Conservation (phyloP, 35 echinoderm and acorn worm genomes). For the Apostichopus californicus region DNA sequence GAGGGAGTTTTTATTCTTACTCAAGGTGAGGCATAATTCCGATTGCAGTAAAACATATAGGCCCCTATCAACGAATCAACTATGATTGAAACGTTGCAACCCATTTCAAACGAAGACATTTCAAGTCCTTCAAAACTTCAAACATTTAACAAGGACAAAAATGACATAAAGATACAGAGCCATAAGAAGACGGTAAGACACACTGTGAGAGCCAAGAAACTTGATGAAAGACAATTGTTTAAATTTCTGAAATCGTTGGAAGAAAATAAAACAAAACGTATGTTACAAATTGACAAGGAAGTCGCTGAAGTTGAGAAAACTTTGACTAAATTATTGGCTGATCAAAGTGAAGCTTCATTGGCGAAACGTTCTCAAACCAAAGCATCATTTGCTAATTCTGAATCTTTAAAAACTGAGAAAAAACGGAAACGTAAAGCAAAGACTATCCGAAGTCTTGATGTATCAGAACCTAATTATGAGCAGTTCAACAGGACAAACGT, state of each 20-base stretch:
- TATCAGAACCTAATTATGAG: background rate
- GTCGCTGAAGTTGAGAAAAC: slow-evolving; percentile 73
- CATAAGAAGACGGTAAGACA: slow-evolving; percentile 83
- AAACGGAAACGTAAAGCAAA: slow-evolving; percentile 11
- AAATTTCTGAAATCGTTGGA: slow-evolving; percentile 80
- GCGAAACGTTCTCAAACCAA: slow-evolving; percentile 27
- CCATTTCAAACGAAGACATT: background rate
- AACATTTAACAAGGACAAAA: background rate
- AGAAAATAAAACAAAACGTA: slow-evolving; percentile 62
- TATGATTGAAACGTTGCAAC: background rate
- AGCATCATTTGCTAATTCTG: background rate
- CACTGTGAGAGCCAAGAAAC: slow-evolving; percentile 81
- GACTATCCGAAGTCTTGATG: background rate
- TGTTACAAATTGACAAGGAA: slow-evolving; percentile 88
- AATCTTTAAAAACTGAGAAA: slow-evolving; percentile 22
- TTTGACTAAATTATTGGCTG: slow-evolving; percentile 64
- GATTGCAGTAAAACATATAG: no score
- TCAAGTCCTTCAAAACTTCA: background rate
- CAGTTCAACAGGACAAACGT: background rate
- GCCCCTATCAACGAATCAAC: background rate
- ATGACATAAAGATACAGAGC: slow-evolving; percentile 68
- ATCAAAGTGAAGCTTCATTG: slow-evolving; percentile 50
- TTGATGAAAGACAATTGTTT: slow-evolving; percentile 82
- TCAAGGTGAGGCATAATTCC: no score
- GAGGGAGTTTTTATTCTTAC: no score